phyloP scores from a whole-genome alignment of 1,140 invertebrate species.

The Rhopalosiphum padi region DNA sequence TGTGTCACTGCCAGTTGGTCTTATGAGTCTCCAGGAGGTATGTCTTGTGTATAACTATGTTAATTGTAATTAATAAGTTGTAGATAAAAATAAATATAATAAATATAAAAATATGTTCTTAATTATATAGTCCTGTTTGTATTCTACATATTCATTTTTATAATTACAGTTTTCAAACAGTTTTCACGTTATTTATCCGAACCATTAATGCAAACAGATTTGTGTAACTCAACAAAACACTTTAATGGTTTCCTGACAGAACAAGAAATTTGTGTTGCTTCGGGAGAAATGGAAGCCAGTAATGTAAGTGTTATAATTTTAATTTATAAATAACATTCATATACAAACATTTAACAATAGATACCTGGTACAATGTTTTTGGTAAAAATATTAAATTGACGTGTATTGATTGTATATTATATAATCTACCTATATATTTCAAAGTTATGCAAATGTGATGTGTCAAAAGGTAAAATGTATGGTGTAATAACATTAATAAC shows the following conservation, averaged over 20 bases:
- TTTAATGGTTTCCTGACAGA: slow-evolving; percentile 68
- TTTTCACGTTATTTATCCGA: slow-evolving; percentile 64
- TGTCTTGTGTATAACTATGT: not conserved
- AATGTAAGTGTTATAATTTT: not conserved
- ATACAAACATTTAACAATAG: not conserved
- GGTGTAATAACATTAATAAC: not conserved
- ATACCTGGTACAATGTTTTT: not conserved
- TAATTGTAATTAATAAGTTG: not conserved
- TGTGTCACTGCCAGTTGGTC: slow-evolving; percentile 72
- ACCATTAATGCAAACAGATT: slow-evolving; percentile 66
- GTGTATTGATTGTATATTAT: not conserved
- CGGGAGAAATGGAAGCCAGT: slow-evolving; percentile 34
- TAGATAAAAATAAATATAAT: no score
- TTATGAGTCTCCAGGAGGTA: slow-evolving; percentile 63
- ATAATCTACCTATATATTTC: not conserved
- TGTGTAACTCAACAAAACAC: slow-evolving; percentile 71
- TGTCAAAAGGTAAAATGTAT: not conserved
- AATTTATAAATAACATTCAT: not conserved
- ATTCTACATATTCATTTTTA: not conserved
- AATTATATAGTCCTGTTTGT: not conserved
- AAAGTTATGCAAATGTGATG: no score
- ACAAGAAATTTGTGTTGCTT: slow-evolving; percentile 68
- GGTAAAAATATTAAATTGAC: not conserved
- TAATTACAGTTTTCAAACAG: slow-evolving; percentile 45
- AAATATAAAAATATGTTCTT: not conserved